Evolutionary conservation across 2,888 invertebrate species (phyloP), one percentile per base, ranked within the genome.

Genomic region (Callimorpha dominula): DNA sequence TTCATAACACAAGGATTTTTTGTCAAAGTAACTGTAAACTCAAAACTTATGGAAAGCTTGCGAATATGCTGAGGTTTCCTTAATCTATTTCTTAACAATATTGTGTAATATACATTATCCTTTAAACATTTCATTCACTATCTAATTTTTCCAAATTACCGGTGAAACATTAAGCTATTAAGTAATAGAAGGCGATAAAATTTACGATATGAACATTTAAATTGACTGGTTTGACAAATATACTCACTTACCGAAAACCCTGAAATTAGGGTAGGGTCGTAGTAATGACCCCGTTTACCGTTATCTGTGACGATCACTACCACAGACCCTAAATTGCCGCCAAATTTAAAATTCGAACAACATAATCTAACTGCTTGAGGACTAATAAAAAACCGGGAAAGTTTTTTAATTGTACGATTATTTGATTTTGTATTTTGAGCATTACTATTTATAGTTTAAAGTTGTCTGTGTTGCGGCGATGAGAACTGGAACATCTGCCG

Each of bases 341-440:
- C 92, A 92, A 95, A 93, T 94, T 94, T 91, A 87, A 94, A 94
- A 92, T 91, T 93, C 89, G 89, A 92, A 95, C 92, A 90, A 93
- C 94, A 94, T 95, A 95, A 95, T 95, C 94, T 89, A 90, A 91
- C 86, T 90, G 87, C 86, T 89, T 83, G 86, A 71, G 78, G 76
- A 78, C 72, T 75, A 86, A 83, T 84, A 89, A 91, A 82, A 86
- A 86, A 78, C 72, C 75, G 49, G 71, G 78, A 79, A 46, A 79
- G 78, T 79, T 82, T 87, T 88, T 81, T 81, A 78, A 40, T 69
- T 46, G 43, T 67, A 43, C 14, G 14, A 43, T n/a, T 68, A 65
- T 75, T 80, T 75, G 70, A 85, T 77, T 81, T 63, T 69, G 67
- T 68, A 65, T 85, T 87, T 73, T 88, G 83, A 76, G 20, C 8